phyloP scores from a whole-genome alignment of 2,888 invertebrate genomes.

The Neocrepidodera transversa region DNA sequence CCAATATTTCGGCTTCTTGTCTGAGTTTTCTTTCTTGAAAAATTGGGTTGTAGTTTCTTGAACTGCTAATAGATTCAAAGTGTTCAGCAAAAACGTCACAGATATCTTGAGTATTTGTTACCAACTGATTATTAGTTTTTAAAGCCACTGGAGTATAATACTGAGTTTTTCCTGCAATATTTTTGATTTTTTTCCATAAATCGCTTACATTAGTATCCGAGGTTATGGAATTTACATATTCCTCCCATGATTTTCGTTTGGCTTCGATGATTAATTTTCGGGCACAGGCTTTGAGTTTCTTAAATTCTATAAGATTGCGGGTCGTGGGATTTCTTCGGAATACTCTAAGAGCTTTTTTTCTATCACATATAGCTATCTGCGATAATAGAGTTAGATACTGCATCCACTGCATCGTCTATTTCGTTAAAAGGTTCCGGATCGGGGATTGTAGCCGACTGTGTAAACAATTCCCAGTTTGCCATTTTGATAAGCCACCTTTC shows the following conservation, averaged over 20 bases:
- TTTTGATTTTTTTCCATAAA: slow-evolving; percentile 16
- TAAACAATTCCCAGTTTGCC: background rate
- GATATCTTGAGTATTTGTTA: background rate
- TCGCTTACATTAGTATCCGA: slow-evolving; percentile 3
- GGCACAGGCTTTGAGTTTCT: too few relatives aligned
- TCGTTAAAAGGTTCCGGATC: too few relatives aligned
- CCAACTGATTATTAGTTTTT: background rate
- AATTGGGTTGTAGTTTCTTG: background rate
- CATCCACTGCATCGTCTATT: too few relatives aligned
- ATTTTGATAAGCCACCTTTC: background rate
- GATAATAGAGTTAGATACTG: too few relatives aligned
- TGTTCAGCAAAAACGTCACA: slow-evolving; percentile 13
- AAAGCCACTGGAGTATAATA: background rate
- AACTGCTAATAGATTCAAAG: slow-evolving; percentile 7
- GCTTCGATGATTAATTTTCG: too few relatives aligned
- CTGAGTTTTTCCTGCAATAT: slow-evolving; percentile 10
- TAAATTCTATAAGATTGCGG: slow-evolving; percentile 2
- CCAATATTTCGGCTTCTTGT: background rate
- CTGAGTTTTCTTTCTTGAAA: background rate
- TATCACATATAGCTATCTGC: too few relatives aligned
- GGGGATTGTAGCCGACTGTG: too few relatives aligned
- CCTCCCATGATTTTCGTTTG: too few relatives aligned
- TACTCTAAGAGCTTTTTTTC: background rate
- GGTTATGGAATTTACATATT: too few relatives aligned
- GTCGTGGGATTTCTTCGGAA: background rate